Percentiles rank a stretch among this genome's conserved stretches.
Evolutionary conservation across 2,888 invertebrate species (phyloP).

Genomic region (Apotomis capreana): DNA sequence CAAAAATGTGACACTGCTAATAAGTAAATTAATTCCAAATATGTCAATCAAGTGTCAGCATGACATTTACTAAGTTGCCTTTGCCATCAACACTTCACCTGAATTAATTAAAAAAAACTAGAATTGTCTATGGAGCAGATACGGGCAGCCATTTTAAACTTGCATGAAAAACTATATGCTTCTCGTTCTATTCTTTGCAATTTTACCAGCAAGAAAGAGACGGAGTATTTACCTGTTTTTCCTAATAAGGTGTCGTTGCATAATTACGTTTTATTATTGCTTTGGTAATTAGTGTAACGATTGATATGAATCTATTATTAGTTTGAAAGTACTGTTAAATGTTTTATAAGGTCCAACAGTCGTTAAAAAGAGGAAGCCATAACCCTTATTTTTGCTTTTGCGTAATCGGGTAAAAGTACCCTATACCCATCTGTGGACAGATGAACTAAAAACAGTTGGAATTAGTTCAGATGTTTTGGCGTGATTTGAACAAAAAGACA

Average conservation of each 20-base stretch:
- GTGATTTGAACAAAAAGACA: no score
- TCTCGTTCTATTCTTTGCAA: not conserved
- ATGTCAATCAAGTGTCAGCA: conserved; percentile 24
- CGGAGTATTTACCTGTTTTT: not conserved
- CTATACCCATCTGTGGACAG: no score
- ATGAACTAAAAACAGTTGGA: no score
- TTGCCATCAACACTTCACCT: conserved; percentile 10
- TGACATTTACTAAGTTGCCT: conserved; percentile 16
- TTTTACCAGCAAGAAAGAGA: not conserved
- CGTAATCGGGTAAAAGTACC: no score
- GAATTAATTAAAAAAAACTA: conserved; percentile 24
- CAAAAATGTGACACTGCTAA: conserved; percentile 23
- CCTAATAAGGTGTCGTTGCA: conserved; percentile 14
- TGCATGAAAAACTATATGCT: not conserved
- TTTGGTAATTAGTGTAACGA: conserved; percentile 21
- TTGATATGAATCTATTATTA: conserved; percentile 17
- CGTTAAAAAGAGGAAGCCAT: not conserved
- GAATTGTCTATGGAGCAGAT: conserved; percentile 17
- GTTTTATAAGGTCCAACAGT: conserved; percentile 9
- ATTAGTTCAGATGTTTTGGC: no score
- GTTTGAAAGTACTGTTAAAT: not conserved
- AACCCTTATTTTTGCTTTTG: no score
- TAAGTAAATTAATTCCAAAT: conserved; percentile 26
- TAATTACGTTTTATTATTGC: conserved; percentile 23
- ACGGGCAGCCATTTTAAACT: conserved; percentile 16